These are phyloP conservation scores for Stramonita haemastoma DNA, from an alignment of 2,888 invertebrate genomes.

Conservation along the genomic window DNA sequence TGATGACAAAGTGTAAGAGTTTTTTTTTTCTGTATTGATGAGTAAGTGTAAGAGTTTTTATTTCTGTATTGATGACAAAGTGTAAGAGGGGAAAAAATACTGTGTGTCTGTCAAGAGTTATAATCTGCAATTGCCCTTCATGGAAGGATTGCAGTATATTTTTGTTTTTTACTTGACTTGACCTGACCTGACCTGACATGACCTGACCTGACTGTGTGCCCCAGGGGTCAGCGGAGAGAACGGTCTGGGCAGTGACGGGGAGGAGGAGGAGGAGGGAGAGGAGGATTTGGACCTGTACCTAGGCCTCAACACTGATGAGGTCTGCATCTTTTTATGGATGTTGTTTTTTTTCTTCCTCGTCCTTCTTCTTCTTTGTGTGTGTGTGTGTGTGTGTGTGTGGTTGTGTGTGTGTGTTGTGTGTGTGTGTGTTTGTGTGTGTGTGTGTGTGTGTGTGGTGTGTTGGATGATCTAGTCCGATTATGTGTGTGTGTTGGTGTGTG, in stretches of 20 bases:
- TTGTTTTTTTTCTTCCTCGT: background rate
- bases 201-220: too few relatives aligned
- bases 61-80: too few relatives aligned
- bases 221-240: conserved; percentile 25
- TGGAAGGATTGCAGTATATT: too few relatives aligned
- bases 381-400: background rate
- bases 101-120: too few relatives aligned
- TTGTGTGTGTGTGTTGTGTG: background rate
- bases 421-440: background rate
- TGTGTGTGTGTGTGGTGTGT: background rate
- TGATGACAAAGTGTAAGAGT: too few relatives aligned
- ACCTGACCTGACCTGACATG: too few relatives aligned
- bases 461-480: background rate
- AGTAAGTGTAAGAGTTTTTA: too few relatives aligned
- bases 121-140: too few relatives aligned
- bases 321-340: conserved; percentile 25
- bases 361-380: background rate
- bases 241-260: conserved; percentile 54
- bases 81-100: too few relatives aligned
- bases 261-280: conserved; percentile 47
- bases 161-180: too few relatives aligned
- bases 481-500: background rate
- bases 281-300: conserved; percentile 52
- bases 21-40: too few relatives aligned
- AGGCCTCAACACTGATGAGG: conserved; percentile 53